These are phyloP conservation scores for Folsomia manolachei DNA, from an alignment of 2,888 invertebrate species.

Conservation along the genomic window DNA sequence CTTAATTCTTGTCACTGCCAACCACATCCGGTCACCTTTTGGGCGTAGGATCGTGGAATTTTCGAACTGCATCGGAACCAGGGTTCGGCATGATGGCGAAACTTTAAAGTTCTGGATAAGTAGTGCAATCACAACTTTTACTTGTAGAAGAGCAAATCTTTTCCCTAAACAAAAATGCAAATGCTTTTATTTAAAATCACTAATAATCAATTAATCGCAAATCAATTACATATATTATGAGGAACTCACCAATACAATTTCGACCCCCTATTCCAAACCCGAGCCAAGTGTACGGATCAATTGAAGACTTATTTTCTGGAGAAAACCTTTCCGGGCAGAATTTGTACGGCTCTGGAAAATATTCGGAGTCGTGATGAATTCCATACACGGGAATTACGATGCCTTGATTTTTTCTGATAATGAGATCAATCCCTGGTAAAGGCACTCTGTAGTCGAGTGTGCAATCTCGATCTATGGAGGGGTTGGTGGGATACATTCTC, in stretches of 20 bases:
- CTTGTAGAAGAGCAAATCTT: not conserved
- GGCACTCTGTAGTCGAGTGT: no score
- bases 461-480: no score
- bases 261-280: conserved; percentile 37
- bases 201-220: no score
- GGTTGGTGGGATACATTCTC: no score
- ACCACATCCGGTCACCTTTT: not conserved
- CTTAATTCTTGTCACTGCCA: not conserved
- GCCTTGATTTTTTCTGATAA: conserved; percentile 22
- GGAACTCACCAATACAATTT: conserved; percentile 44
- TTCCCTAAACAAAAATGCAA: not conserved
- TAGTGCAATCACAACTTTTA: not conserved
- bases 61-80: not conserved
- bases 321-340: conserved; percentile 40
- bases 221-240: no score
- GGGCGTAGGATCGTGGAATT: not conserved
- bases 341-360: conserved; percentile 24
- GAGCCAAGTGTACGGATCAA: conserved; percentile 36
- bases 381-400: conserved; percentile 25
- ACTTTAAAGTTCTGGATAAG: not conserved
- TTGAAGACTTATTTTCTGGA: conserved; percentile 36
- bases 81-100: not conserved
- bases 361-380: conserved; percentile 33
- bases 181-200: no score
- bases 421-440: conserved; percentile 18